These are phyloP conservation scores for Fistularia tabacaria DNA, from an alignment of 2,797 vertebrate genomes.

Conservation along the genomic window DNA sequence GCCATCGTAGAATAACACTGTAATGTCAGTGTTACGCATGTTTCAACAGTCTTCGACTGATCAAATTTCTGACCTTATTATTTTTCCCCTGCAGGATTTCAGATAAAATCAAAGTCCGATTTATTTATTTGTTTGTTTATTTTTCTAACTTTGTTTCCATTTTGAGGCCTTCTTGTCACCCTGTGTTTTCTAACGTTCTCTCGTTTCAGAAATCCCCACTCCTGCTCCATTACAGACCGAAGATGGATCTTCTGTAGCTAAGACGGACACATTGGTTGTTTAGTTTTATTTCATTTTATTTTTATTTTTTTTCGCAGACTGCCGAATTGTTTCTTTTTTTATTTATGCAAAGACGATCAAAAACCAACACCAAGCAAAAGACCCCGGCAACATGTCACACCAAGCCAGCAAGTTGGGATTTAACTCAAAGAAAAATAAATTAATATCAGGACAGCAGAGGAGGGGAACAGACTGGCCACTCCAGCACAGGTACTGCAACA, in stretches of 20 bases:
- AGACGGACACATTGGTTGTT: constrained; percentile 70
- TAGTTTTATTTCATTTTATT: constrained; percentile 33
- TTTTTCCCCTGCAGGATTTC: too few species aligned
- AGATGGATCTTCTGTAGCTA: constrained; percentile 98
- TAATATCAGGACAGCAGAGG: neutral
- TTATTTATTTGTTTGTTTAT: too few species aligned
- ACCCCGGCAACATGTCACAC: constrained; percentile 42
- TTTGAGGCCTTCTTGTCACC: too few species aligned
- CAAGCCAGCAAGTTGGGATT: constrained; percentile 68
- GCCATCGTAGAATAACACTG: neutral
- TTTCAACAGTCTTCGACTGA: too few species aligned
- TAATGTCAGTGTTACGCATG: too few species aligned
- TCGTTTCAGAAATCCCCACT: constrained; percentile 92
- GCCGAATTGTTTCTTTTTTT: constrained; percentile 59
- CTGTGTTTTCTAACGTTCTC: neutral
- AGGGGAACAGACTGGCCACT: constrained; percentile 47
- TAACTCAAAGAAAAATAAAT: neutral
- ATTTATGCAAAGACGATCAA: constrained; percentile 92
- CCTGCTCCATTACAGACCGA: constrained; percentile 99
- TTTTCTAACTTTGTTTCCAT: too few species aligned
- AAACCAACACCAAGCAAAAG: constrained; percentile 70
- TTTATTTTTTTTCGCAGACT: constrained; percentile 56
- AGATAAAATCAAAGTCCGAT: too few species aligned
- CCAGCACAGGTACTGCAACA: constrained; percentile 76
- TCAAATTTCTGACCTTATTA: neutral